phyloP scores from a whole-genome alignment of 2,113 vertebrate genomes.

The Cololabis saira region DNA sequence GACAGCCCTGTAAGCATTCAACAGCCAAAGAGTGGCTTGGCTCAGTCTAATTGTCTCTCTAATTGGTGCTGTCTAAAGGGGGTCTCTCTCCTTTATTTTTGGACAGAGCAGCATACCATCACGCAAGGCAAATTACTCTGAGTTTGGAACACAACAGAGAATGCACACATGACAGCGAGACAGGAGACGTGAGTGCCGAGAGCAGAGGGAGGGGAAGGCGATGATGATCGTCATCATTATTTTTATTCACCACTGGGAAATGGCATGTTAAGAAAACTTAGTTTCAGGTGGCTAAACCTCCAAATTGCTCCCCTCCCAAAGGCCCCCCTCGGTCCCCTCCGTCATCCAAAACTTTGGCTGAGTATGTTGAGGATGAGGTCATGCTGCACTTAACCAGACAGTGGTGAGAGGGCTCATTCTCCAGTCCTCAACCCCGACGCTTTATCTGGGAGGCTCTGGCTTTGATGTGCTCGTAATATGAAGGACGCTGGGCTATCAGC shows the following conservation, averaged over 20 bases:
- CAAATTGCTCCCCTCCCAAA: slow-evolving; percentile 61
- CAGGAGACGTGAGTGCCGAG: slow-evolving; percentile 46
- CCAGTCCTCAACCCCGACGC: slow-evolving; percentile 65
- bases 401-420: slow-evolving; percentile 74
- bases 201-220: slow-evolving; percentile 28
- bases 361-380: slow-evolving; percentile 80
- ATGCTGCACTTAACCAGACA: slow-evolving; percentile 80
- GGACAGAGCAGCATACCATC: slow-evolving; percentile 86
- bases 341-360: slow-evolving; percentile 75
- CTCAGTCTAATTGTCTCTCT: slow-evolving; percentile 95
- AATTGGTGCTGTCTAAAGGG: slow-evolving; percentile 96
- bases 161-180: slow-evolving; percentile 54
- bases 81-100: slow-evolving; percentile 84
- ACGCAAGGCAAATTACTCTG: slow-evolving; percentile 83
- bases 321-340: slow-evolving; percentile 46
- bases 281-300: slow-evolving; percentile 77
- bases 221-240: slow-evolving; percentile 66
- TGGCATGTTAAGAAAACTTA: slow-evolving; percentile 68
- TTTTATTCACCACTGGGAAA: slow-evolving; percentile 64
- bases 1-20: slow-evolving; percentile 80
- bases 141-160: slow-evolving; percentile 71
- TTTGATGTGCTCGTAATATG: slow-evolving; percentile 86
- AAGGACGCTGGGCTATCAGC: slow-evolving; percentile 85
- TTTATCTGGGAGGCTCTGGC: slow-evolving; percentile 70
- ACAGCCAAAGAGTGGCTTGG: slow-evolving; percentile 86